Base-by-base conservation (phyloP, 1,140 invertebrate genomes). In the Bicyclus anynana region DNA sequence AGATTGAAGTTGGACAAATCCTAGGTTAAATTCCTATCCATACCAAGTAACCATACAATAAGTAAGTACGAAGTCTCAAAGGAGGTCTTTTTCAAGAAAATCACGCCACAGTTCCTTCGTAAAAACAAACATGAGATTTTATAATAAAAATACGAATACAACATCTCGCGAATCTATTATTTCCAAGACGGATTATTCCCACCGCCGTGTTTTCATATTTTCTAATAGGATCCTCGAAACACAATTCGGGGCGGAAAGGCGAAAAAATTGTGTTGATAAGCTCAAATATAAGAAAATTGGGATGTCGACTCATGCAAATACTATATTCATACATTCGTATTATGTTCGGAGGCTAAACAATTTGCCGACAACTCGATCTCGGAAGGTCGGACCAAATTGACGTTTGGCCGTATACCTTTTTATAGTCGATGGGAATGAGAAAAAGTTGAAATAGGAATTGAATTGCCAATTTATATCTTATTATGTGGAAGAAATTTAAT, bases 211-310 rank as follows among this genome's bases (percentile, higher is more conserved):
- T 33, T 33, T 33, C 29, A 33, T 33, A 33, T 33, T 33, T 33
- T 33, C 9, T 33, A 33, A 33, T 33, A 33, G 17, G 52, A 53
- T 52, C 33, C 37, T 52, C 44, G 9, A 23, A 52, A 62, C 44
- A 65, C 60, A 72, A 70, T 74, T 72, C 63, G 54, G 53, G 46
- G 53, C 57, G 57, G 66, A 57, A 70, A 63, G 73, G 62, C 67
- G 59, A 50, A 66, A 62, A n/a, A 68, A 75, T 68, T 65, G 66
- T 55, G 61, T 74, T 77, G 71, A 72, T 74, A 72, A 74, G 63
- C 59, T 54, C 58, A 53, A 64, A 72, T 72, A 71, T 76, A 55
- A 55, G 53, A 38, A 57, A 37, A 57, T 44, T 51, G 54, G 48
- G 37, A 57, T 57, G 47, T 42, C 47, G 38, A 57, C 26, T 57